Conservation (phyloP, 2,797 vertebrate species). For the Hippopotamyrus pictus region DNA sequence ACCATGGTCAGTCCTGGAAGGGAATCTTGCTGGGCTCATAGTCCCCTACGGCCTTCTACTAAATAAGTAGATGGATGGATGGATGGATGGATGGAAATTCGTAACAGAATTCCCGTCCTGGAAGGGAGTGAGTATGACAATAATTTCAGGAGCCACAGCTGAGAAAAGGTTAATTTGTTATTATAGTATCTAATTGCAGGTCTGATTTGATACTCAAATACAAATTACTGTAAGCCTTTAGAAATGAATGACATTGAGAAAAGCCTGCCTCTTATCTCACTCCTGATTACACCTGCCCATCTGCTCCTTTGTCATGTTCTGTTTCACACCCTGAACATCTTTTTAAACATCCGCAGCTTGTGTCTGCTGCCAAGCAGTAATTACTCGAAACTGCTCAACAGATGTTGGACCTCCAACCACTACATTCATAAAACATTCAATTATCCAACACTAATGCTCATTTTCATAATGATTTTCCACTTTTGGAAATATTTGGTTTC, state of each 20-base stretch:
- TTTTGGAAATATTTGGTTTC: slow-evolving; percentile 10
- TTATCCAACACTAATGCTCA: neutral
- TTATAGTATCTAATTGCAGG: neutral
- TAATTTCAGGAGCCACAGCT: neutral
- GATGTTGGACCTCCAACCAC: slow-evolving; percentile 5
- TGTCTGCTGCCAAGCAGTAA: neutral
- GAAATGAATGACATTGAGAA: neutral
- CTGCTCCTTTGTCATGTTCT: neutral
- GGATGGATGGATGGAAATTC: neutral
- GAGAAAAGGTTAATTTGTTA: neutral
- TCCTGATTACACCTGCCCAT: slow-evolving; percentile 6
- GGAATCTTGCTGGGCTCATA: neutral
- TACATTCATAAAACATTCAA: slow-evolving; percentile 12
- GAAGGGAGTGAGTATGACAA: neutral
- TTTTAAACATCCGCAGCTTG: slow-evolving; percentile 5
- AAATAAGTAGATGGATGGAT: neutral
- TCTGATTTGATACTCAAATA: neutral
- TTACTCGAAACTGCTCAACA: neutral
- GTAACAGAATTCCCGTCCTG: neutral
- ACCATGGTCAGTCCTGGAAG: neutral
- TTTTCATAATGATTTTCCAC: neutral
- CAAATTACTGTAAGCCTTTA: neutral
- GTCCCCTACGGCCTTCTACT: neutral
- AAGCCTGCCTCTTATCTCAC: neutral
- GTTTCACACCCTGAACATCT: neutral